These are phyloP conservation scores for Cheumatopsyche charites DNA, from an alignment of 1,140 invertebrate species.

Conservation along the genomic window DNA sequence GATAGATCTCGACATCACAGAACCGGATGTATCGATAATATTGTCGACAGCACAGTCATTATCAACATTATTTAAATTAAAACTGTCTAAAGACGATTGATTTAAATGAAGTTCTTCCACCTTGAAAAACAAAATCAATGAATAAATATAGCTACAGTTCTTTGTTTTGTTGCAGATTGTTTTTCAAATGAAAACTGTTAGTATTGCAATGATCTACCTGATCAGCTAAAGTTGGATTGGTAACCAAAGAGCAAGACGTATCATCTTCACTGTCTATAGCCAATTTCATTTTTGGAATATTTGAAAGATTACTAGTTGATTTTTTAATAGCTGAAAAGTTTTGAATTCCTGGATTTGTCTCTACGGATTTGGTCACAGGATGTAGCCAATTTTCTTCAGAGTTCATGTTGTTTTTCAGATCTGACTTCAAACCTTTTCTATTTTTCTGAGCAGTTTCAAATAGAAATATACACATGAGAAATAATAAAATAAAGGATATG, in stretches of 20 bases:
- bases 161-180: not conserved
- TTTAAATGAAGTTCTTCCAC: constrained; percentile 50
- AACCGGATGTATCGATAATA: constrained; percentile 20
- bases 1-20: not conserved
- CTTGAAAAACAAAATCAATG: constrained; percentile 48
- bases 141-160: not conserved
- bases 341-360: not conserved
- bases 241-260: constrained; percentile 39
- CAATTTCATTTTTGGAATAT: constrained; percentile 24
- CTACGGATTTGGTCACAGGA: not conserved
- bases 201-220: constrained; percentile 29
- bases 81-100: constrained; percentile 41
- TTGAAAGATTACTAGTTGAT: constrained; percentile 8
- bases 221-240: constrained; percentile 40
- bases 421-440: not conserved
- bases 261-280: constrained; percentile 44
- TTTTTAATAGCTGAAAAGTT: not conserved
- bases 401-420: constrained; percentile 11
- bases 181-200: not conserved
- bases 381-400: constrained; percentile 1
- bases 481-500: not conserved
- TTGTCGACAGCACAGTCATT: constrained; percentile 45
- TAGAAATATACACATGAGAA: not conserved
- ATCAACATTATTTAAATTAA: constrained; percentile 30
- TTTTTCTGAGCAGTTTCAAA: constrained; percentile 12